phyloP scores from a whole-genome alignment of 2,113 vertebrate species.

The Pollimyrus isidori region DNA sequence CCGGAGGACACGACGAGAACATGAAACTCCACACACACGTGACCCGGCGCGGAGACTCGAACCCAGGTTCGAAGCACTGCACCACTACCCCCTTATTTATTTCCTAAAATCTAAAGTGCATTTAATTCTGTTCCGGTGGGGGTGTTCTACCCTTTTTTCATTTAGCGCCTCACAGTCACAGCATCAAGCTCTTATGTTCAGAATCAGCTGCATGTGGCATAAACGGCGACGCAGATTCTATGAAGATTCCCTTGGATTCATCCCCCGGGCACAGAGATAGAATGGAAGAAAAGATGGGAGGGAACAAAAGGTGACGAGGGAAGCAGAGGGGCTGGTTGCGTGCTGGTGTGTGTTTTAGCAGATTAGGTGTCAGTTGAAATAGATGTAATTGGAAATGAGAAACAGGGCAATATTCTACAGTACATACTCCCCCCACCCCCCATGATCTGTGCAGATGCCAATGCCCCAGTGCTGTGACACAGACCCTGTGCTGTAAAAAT shows the following conservation, averaged over 20 bases:
- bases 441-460: background rate
- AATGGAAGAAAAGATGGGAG: background rate
- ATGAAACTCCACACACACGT: no score
- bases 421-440: background rate
- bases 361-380: background rate
- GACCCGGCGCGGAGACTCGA: no score
- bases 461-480: background rate
- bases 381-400: background rate
- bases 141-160: background rate
- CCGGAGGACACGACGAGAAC: no score
- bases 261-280: background rate
- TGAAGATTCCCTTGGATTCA: background rate
- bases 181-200: background rate
- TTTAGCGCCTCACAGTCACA: background rate
- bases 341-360: background rate
- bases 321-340: background rate
- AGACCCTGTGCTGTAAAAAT: background rate
- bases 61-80: no score
- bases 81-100: background rate
- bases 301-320: background rate
- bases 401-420: background rate
- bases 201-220: background rate
- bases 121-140: background rate
- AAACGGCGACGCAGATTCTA: background rate
- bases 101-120: background rate